Evolutionary conservation across 2,113 vertebrate species (phyloP).

Genomic region (Microcebus tavaratra): DNA sequence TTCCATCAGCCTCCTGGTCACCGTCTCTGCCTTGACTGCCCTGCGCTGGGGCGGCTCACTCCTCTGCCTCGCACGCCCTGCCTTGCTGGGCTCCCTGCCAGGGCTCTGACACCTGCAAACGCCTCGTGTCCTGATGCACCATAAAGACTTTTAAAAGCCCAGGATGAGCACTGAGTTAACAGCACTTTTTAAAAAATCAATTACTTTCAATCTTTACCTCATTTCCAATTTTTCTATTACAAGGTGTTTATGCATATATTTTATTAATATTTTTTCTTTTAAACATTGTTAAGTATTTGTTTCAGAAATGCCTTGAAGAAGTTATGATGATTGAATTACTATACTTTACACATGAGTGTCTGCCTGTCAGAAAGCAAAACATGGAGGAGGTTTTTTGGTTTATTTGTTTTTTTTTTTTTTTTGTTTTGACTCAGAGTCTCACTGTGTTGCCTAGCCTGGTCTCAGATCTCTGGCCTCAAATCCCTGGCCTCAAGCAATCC

Average conservation of each 20-base stretch:
- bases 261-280: not conserved
- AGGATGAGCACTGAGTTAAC: not conserved
- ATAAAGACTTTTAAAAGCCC: not conserved
- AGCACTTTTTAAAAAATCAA: not conserved
- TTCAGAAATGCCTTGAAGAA: slow-evolving; percentile 16
- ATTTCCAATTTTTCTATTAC: not conserved
- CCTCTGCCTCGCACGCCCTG: rapidly evolving
- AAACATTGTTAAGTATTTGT: not conserved
- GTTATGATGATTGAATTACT: not conserved
- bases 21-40: rapidly evolving
- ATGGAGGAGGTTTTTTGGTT: not conserved
- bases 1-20: rapidly evolving
- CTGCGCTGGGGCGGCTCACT: rapidly evolving
- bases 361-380: slow-evolving; percentile 13
- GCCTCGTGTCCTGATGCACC: rapidly evolving
- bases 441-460: too few species aligned
- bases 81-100: not conserved
- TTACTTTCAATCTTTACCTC: not conserved
- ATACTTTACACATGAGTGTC: slow-evolving; percentile 11
- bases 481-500: too few species aligned
- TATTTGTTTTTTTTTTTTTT: too few species aligned
- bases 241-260: not conserved
- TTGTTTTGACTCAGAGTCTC: too few species aligned
- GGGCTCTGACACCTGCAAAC: not conserved
- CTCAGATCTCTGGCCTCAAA: too few species aligned